These are phyloP conservation scores for Aplysina aerophoba DNA, from an alignment of 37 sponge, comb jelly and placozoan genomes.

Conservation along the genomic window DNA sequence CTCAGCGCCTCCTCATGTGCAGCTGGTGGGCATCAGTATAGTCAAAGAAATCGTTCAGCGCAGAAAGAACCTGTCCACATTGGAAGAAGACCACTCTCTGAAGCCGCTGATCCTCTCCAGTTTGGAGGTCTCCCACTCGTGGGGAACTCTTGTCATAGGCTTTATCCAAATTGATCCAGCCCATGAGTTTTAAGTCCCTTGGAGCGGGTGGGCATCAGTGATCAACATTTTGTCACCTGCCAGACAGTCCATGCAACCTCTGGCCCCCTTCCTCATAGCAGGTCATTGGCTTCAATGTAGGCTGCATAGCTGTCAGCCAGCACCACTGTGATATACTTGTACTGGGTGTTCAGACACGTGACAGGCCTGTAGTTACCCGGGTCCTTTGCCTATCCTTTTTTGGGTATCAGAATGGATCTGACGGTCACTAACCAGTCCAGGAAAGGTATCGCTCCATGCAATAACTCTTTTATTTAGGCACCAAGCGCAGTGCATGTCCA, in stretches of 20 bases:
- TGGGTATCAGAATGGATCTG: constrained; percentile 38
- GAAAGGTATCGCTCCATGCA: not conserved
- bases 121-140: not conserved
- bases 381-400: constrained; percentile 21
- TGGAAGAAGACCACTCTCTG: no score
- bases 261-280: not conserved
- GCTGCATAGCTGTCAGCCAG: not conserved
- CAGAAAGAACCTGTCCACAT: no score
- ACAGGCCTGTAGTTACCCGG: constrained; percentile 39
- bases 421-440: constrained; percentile 8
- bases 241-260: constrained; percentile 11
- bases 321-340: constrained; percentile 33
- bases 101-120: not conserved
- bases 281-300: not conserved
- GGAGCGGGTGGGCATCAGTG: not conserved
- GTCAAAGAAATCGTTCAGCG: no score
- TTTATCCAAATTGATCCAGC: constrained; percentile 25
- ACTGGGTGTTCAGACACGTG: constrained; percentile 41
- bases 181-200: not conserved
- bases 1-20: no score
- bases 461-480: not conserved
- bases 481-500: not conserved
- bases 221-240: not conserved
- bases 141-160: constrained; percentile 9
- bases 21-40: no score